Evolutionary conservation across 2,113 vertebrate species (phyloP).

Genomic region (Azemiops feae): DNA sequence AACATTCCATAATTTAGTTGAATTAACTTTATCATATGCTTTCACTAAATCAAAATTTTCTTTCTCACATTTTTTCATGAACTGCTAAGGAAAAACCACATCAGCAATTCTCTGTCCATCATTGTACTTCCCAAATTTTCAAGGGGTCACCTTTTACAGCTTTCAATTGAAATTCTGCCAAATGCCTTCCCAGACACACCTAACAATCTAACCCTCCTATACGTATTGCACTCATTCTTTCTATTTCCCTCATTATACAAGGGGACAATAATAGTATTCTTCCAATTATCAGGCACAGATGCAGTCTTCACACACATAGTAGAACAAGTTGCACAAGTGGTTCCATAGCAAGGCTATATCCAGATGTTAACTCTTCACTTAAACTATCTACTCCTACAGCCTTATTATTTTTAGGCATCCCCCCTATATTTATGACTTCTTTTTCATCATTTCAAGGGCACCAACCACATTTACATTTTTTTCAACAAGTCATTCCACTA

Average conservation of each 20-base stretch:
- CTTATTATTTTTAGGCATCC: not conserved
- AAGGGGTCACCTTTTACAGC: not conserved
- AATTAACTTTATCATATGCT: not conserved
- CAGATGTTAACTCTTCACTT: not conserved
- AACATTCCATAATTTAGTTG: not conserved
- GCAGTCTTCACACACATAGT: not conserved
- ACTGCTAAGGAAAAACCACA: not conserved
- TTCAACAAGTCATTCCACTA: not conserved
- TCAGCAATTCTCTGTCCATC: not conserved
- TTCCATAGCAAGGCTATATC: not conserved
- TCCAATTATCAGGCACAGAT: not conserved
- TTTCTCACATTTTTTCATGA: not conserved
- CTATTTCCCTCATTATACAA: not conserved
- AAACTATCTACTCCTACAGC: not conserved
- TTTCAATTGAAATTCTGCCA: not conserved
- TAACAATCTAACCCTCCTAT: not conserved
- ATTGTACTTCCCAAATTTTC: not conserved
- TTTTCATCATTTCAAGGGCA: not conserved
- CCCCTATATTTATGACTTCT: not conserved
- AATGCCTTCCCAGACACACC: not conserved
- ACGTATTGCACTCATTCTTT: not conserved
- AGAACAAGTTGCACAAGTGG: not conserved
- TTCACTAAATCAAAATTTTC: not conserved
- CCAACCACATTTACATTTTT: not conserved
- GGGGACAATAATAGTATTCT: not conserved